phyloP scores from a whole-genome alignment of 2,888 invertebrate species.

The Orchestes rusci region DNA sequence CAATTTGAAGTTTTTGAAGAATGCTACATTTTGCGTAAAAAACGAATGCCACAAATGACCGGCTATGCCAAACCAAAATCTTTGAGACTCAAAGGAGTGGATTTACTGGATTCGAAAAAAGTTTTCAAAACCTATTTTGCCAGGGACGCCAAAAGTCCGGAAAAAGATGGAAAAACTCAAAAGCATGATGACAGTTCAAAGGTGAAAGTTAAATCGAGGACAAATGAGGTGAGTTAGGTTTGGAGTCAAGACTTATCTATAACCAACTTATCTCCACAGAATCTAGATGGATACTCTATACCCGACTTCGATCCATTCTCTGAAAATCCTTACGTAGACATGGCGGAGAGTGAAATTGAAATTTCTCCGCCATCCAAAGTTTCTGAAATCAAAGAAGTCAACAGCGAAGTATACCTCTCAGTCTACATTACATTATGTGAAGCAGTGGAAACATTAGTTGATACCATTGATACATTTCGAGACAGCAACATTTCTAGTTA shows the following conservation, averaged over 20 bases:
- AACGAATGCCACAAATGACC: slow-evolving; percentile 14
- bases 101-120: slow-evolving; percentile 12
- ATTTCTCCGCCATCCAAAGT: no score
- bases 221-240: no score
- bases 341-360: no score
- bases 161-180: no score
- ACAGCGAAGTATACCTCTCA: slow-evolving; percentile 13
- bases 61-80: slow-evolving; percentile 23
- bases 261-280: no score
- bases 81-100: background rate
- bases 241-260: no score
- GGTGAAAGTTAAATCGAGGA: background rate
- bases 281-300: no score
- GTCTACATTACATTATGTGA: slow-evolving; percentile 8
- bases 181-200: no score
- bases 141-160: no score
- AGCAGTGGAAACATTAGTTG: slow-evolving; percentile 11
- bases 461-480: slow-evolving; percentile 9
- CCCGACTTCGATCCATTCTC: slow-evolving; percentile 14
- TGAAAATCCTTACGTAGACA: background rate
- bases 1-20: slow-evolving; percentile 28
- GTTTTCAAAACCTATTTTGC: slow-evolving; percentile 14
- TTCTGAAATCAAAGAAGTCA: background rate
- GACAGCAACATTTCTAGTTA: background rate
- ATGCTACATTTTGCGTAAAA: slow-evolving; percentile 23